Conservation (phyloP, 2,888 invertebrate genomes). For the Dyspetes luteomarginatus region DNA sequence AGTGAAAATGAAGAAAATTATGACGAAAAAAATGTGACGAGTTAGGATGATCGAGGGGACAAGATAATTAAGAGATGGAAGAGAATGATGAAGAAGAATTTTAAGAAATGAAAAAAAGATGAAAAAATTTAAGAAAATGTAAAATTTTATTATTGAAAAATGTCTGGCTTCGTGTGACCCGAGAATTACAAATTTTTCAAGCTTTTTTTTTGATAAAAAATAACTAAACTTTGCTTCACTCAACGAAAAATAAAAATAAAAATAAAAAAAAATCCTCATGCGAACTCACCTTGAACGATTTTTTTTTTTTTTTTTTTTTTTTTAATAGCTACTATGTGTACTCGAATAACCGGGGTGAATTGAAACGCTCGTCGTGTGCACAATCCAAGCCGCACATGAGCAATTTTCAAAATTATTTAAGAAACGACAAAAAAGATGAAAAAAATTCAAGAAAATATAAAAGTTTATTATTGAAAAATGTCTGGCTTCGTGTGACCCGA, state of each 20-base stretch:
- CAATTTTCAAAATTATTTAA: no score
- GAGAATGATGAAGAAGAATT: background rate
- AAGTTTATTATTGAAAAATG: no score
- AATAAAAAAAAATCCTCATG: background rate
- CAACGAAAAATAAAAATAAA: background rate
- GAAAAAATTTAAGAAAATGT: background rate
- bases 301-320: conserved; percentile 40
- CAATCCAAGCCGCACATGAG: conserved; percentile 70
- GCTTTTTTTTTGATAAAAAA: no score
- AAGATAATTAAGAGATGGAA: background rate
- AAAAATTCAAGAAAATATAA: background rate
- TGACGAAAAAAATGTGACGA: background rate
- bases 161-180: no score
- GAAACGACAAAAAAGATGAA: background rate
- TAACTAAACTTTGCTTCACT: no score
- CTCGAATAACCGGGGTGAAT: conserved; percentile 23
- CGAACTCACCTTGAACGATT: conserved; percentile 56
- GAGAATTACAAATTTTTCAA: no score
- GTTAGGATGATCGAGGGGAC: background rate
- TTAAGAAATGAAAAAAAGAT: background rate
- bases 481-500: no score
- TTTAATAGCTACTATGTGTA: background rate
- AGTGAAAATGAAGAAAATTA: background rate
- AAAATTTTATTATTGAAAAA: no score
- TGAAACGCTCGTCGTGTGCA: conserved; percentile 61